phyloP scores from a whole-genome alignment of 2,797 vertebrate species.

The Poliocrania exsul region DNA sequence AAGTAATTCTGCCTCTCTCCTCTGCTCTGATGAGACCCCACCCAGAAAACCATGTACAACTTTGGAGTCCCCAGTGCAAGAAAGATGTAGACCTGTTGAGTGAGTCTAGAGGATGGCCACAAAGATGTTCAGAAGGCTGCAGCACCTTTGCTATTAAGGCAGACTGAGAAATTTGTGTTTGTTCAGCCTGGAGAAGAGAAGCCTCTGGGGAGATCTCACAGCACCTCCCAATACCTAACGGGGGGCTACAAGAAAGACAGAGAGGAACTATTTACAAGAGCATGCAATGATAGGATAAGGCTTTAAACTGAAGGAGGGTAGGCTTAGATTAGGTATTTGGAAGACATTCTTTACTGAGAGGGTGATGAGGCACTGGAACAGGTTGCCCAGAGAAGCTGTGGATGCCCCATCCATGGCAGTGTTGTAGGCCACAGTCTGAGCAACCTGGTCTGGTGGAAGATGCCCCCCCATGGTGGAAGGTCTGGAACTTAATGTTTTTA shows the following conservation, averaged over 20 bases:
- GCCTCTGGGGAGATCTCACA: not conserved
- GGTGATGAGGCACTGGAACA: not conserved
- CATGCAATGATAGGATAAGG: not conserved
- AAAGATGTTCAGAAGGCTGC: not conserved
- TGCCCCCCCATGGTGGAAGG: accelerated
- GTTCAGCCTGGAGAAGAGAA: not conserved
- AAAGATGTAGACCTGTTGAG: not conserved
- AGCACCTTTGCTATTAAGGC: not conserved
- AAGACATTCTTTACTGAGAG: not conserved
- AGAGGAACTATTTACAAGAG: not conserved
- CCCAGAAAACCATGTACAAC: not conserved
- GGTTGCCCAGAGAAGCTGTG: not conserved
- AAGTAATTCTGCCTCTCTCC: not conserved
- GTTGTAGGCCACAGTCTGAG: not conserved
- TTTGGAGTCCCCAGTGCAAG: not conserved
- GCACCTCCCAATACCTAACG: not conserved
- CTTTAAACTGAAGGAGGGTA: not conserved
- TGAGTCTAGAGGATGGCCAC: not conserved
- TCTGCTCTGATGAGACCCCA: not conserved
- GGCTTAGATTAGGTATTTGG: not conserved
- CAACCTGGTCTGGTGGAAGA: not conserved
- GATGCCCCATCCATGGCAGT: accelerated
- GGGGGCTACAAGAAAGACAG: not conserved
- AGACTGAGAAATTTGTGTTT: not conserved
- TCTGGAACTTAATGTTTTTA: not conserved